Conservation (phyloP, 2,113 vertebrate genomes). For the Eupsittula cactorum region DNA sequence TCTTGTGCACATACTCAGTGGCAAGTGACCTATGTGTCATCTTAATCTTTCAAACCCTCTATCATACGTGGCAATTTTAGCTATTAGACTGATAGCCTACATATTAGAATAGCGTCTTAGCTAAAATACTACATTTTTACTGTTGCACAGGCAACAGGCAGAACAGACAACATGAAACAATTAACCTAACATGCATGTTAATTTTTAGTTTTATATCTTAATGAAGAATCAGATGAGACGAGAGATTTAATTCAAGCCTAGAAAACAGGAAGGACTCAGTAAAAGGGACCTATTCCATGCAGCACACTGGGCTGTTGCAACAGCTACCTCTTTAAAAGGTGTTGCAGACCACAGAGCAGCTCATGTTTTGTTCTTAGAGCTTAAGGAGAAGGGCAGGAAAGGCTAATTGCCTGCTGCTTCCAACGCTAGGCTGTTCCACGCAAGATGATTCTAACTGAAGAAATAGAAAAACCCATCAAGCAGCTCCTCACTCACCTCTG, state of each 20-base stretch:
- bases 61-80: not conserved
- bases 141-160: not conserved
- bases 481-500: conserved; percentile 76
- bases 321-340: not conserved
- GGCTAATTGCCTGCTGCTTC: conserved; percentile 42
- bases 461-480: not conserved
- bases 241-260: not conserved
- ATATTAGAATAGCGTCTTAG: not conserved
- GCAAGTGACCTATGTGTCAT: not conserved
- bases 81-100: not conserved
- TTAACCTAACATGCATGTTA: not conserved
- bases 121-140: not conserved
- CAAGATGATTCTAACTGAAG: not conserved
- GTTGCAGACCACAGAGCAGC: not conserved
- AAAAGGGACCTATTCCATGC: not conserved
- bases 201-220: not conserved
- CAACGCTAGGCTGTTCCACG: not conserved
- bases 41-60: not conserved
- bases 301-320: not conserved
- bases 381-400: conserved; percentile 25
- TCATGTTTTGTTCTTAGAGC: not conserved
- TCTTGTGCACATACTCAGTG: not conserved
- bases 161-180: not conserved
- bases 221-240: not conserved
- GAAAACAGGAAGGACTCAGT: not conserved